phyloP scores from a whole-genome alignment of 2,797 vertebrate species.

The Tolypeutes matacus region DNA sequence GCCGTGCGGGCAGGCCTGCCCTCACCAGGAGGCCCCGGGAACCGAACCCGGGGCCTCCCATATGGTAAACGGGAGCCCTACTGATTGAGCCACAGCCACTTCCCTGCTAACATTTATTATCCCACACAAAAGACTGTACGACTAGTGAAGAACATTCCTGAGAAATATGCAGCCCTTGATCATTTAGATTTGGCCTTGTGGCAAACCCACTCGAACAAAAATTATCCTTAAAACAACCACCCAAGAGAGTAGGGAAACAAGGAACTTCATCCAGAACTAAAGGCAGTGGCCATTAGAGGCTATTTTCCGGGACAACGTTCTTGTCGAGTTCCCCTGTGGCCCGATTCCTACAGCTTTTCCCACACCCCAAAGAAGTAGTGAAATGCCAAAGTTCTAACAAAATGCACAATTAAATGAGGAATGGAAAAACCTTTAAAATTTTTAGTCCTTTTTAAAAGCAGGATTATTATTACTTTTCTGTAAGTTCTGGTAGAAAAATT shows the following conservation, averaged over 20 bases:
- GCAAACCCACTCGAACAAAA: constrained; percentile 51
- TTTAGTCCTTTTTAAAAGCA: neutral
- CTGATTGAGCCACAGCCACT: too few species aligned
- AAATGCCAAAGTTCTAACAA: constrained; percentile 1
- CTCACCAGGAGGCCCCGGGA: too few species aligned
- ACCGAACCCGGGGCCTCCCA: too few species aligned
- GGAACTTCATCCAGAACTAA: neutral
- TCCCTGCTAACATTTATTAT: neutral
- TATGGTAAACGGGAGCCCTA: too few species aligned
- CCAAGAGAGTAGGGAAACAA: constrained; percentile 6
- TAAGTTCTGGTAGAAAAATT: neutral
- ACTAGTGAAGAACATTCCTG: constrained; percentile 46
- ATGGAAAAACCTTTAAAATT: constrained; percentile 34
- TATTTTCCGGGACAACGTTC: neutral
- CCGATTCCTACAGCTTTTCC: constrained; percentile 59
- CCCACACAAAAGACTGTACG: neutral
- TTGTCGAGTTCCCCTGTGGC: neutral
- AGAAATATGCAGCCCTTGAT: constrained; percentile 49
- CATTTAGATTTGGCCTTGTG: constrained; percentile 32
- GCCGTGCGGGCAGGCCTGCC: too few species aligned
- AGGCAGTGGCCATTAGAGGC: neutral
- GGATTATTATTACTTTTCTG: constrained; percentile 17
- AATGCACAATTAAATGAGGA: constrained; percentile 4
- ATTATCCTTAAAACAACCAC: constrained; percentile 35
- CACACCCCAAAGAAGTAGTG: constrained; percentile 12